Conservation (phyloP, 2,113 vertebrate genomes). For the Marmota monax region DNA sequence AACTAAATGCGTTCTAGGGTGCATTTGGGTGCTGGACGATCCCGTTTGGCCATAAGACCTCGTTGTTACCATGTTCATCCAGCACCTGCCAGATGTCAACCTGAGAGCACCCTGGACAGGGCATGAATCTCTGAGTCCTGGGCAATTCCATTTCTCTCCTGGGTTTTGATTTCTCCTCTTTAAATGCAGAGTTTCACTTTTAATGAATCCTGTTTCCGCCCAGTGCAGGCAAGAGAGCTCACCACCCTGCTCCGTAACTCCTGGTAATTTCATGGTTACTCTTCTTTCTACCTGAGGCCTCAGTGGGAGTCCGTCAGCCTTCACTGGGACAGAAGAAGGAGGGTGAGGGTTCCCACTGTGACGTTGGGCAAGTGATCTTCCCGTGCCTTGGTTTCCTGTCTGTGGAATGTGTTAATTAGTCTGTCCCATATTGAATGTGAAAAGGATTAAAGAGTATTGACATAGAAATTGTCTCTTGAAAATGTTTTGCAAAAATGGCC, state of each 20-base stretch:
- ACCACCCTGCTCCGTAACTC: background rate
- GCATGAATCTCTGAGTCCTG: background rate
- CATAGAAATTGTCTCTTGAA: background rate
- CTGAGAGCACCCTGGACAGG: background rate
- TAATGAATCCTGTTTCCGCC: background rate
- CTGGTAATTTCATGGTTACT: background rate
- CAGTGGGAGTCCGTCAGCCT: background rate
- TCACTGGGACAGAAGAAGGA: background rate
- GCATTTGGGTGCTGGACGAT: background rate
- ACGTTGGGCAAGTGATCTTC: background rate
- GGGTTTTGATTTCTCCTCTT: slow-evolving; percentile 47
- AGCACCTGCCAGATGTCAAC: background rate
- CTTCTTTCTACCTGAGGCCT: background rate
- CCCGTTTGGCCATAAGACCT: slow-evolving; percentile 46
- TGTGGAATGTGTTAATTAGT: no score
- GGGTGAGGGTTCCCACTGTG: background rate
- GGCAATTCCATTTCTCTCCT: background rate
- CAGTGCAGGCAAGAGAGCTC: background rate
- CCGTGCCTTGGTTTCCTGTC: no score
- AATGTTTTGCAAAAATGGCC: background rate
- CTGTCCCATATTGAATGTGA: no score
- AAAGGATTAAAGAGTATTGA: background rate
- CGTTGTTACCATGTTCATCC: no score
- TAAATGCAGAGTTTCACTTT: slow-evolving; percentile 5
- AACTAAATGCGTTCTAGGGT: background rate